Conservation (phyloP, 2,113 vertebrate species). For the Vicugna pacos region DNA sequence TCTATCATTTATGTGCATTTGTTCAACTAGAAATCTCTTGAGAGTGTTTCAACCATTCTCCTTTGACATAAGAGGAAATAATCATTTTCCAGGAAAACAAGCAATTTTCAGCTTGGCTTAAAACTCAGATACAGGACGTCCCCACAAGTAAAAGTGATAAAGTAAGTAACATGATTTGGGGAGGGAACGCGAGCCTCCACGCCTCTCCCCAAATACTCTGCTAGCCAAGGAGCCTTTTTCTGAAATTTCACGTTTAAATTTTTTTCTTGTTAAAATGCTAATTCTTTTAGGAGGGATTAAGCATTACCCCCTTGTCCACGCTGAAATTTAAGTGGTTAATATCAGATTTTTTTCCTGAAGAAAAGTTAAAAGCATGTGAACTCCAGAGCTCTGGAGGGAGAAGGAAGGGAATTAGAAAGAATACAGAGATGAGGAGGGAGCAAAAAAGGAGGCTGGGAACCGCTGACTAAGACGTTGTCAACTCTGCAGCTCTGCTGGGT, state of each 20-base stretch:
- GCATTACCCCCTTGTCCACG: slow-evolving; percentile 45
- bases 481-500: not conserved
- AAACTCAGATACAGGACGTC: not conserved
- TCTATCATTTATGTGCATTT: not conserved
- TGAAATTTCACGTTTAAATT: slow-evolving; percentile 5
- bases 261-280: slow-evolving; percentile 60
- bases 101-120: slow-evolving; percentile 33
- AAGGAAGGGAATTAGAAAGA: not conserved
- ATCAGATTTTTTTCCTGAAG: not conserved
- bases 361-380: slow-evolving; percentile 32
- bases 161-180: not conserved
- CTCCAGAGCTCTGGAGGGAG: not conserved
- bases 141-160: not conserved
- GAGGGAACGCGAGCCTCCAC: not conserved
- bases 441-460: not conserved
- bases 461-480: not conserved
- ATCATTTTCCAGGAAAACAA: slow-evolving; percentile 46
- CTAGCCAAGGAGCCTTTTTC: not conserved
- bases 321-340: slow-evolving; percentile 48
- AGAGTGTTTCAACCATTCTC: slow-evolving; percentile 16
- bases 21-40: not conserved
- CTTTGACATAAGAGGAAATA: not conserved
- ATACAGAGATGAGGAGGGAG: not conserved
- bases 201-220: not conserved
- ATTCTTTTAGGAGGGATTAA: slow-evolving; percentile 20